Base-by-base conservation (phyloP, 2,797 vertebrate species). In the Pantherophis alleghaniensis region DNA sequence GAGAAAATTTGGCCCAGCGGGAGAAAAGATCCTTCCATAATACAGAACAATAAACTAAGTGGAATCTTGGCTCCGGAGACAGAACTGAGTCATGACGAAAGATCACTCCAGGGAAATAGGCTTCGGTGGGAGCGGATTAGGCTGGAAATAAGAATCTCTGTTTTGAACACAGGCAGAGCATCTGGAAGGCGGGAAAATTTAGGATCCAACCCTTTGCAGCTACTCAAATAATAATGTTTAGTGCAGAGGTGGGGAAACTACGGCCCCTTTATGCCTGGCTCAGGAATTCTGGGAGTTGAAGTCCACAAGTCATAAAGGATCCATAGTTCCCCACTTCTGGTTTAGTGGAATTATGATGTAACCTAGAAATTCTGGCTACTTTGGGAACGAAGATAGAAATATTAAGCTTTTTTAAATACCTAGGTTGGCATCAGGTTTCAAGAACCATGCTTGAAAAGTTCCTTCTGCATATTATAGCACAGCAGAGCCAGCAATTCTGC, bases 71-170 rank as follows among this genome's bases (percentile, higher is more conserved):
- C 91, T 90, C 91, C 7, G 9, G 24, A 79, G 4, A 28, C 24
- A 79, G 57, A n/a, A 56, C 91, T 94, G 91, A 91, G 63, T 92
- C 93, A 92, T 18, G 42, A 22, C 47, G 42, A 18, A 59, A 56
- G 32, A 56, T 42, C 53, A 90, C n/a, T 7, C 86, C 57, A 51
- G 26, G 32, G 59, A n/a, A 24, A 13, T 63, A 14, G 5, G 26
- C 24, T 7, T 28, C 32, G 16, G 9, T 32, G 12, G 66, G 7
- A 42, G 56, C 1, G 16, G 55, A n/a, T 37, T 74, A 74, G 32
- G 4, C 7, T 66, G 16, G 63, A 22, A 88, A 56, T 28, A 20
- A n/a, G 42, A 13, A 83, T 26, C 7, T 20, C 55, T 0, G n/a
- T 11, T 92, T 56, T 59, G 91, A 26, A 42, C 20, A 32, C 26